phyloP scores from a whole-genome alignment of 2,797 vertebrate species.

The Ptychadena robeensis region DNA sequence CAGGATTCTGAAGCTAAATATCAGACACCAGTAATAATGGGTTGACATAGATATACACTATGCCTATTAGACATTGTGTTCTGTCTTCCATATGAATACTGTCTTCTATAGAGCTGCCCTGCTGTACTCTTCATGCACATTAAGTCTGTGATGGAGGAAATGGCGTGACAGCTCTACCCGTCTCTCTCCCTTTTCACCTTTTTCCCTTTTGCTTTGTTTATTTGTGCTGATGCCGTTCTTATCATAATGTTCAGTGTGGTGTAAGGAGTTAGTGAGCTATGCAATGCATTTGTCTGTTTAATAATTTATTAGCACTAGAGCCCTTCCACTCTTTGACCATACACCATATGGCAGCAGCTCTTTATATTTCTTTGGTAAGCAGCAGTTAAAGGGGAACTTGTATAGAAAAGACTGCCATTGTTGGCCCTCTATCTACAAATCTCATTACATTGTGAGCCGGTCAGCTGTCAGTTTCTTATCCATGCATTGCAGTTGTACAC shows the following conservation, averaged over 20 bases:
- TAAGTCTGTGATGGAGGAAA: neutral
- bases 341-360: constrained; percentile 25
- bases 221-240: constrained; percentile 38
- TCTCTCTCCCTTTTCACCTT: neutral
- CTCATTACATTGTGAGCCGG: too few relatives aligned
- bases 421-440: too few relatives aligned
- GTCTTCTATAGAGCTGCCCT: neutral
- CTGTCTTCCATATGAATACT: neutral
- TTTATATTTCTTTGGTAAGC: neutral
- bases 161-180: neutral
- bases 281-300: constrained; percentile 13
- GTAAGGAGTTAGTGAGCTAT: constrained; percentile 20
- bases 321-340: constrained; percentile 8
- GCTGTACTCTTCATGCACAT: constrained; percentile 18
- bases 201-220: constrained; percentile 12
- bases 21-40: constrained; percentile 9
- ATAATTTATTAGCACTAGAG: constrained; percentile 44
- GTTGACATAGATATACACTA: neutral
- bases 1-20: neutral
- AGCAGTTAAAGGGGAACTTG: neutral
- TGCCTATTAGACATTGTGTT: neutral
- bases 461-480: neutral
- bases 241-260: constrained; percentile 30
- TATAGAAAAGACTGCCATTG: neutral
- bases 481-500: neutral